Base-by-base conservation (phyloP, 2,888 invertebrate species). In the Minunthozetes semirufus region DNA sequence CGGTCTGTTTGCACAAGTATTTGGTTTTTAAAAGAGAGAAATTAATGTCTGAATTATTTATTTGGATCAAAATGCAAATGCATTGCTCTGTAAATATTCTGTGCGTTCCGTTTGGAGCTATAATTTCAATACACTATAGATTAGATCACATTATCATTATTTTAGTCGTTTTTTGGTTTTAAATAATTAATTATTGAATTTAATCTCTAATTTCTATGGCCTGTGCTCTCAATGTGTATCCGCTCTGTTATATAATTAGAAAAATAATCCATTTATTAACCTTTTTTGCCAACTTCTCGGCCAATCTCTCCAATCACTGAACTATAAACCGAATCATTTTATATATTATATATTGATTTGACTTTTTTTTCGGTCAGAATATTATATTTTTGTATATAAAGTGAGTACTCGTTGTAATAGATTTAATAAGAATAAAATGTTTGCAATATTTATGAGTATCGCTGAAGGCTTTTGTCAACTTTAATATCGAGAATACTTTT, bases 131-230 rank as follows among this genome's bases (percentile, higher is more conserved):
- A 53, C 53, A 19, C 53, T 53, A 53, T 53, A 53, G 53, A 53
- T 53, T 53, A 53, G 53, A 8, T 53, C 53, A 53, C 53, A 53
- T 53, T 48, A 48, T 48, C 33, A 33, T 33, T 33, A 33, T 53
- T 53, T 19, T 8, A n/a, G 53, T 1, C n/a, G 1, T n/a, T n/a
- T 53, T 53, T 53, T 8, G 2, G 15, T 48, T 17, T 17, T 53
- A 53, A 53, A 53, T 53, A 53, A 53, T 53, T 53, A 53, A 53
- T 53, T 53, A 53, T 53, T 53, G 17, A 53, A 53, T 53, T n/a
- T 53, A 53, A n/a, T n/a, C 15, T 48, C 46, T 48, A 48, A 48
- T 48, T 17, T 48, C 13, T 48, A 17, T 17, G 13, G 13, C 13
- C 17, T 48, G 46, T 48, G 46, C 46, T 48, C 13, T 48, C 15